These are phyloP conservation scores for Pachymerium ferrugineum DNA, from an alignment of 2,888 invertebrate genomes.

Conservation along the genomic window DNA sequence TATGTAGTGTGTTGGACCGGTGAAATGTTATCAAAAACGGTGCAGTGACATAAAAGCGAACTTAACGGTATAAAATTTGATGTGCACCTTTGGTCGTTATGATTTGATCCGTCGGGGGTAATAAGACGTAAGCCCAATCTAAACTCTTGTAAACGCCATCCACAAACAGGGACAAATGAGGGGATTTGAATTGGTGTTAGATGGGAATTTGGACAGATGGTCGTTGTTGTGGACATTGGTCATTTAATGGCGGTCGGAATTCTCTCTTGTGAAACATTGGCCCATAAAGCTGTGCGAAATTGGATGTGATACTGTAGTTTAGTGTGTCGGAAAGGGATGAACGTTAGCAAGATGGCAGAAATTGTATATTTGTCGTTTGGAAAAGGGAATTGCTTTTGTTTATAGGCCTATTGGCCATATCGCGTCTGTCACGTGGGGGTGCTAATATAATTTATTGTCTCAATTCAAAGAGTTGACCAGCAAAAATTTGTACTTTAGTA, in stretches of 20 bases:
- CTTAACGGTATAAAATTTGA: slow-evolving; percentile 11
- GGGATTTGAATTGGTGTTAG: slow-evolving; percentile 27
- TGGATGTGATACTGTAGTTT: slow-evolving; percentile 23
- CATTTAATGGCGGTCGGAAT: slow-evolving; percentile 7
- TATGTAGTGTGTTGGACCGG: too few relatives aligned
- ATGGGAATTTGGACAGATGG: slow-evolving; percentile 27
- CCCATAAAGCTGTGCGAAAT: slow-evolving; percentile 23
- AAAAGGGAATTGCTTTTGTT: slow-evolving; percentile 20
- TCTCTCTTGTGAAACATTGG: slow-evolving; percentile 23
- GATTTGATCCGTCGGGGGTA: slow-evolving; percentile 11
- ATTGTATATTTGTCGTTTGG: slow-evolving; percentile 19
- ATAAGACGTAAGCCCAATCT: slow-evolving; percentile 15
- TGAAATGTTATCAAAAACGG: slow-evolving; percentile 15
- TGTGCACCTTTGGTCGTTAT: slow-evolving; percentile 23
- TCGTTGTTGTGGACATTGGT: slow-evolving; percentile 25
- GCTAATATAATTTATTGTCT: too few relatives aligned
- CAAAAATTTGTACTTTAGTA: too few relatives aligned
- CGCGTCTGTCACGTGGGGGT: not conserved
- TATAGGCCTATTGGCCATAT: not conserved
- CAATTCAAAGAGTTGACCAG: too few relatives aligned
- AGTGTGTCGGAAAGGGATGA: slow-evolving; percentile 22
- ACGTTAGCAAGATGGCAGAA: slow-evolving; percentile 19
- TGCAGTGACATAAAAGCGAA: slow-evolving; percentile 6
- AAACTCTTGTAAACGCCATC: slow-evolving; percentile 21
- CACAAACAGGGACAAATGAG: slow-evolving; percentile 24